phyloP scores from a whole-genome alignment of 2,888 invertebrate species.

The Phyllotreta striolata region DNA sequence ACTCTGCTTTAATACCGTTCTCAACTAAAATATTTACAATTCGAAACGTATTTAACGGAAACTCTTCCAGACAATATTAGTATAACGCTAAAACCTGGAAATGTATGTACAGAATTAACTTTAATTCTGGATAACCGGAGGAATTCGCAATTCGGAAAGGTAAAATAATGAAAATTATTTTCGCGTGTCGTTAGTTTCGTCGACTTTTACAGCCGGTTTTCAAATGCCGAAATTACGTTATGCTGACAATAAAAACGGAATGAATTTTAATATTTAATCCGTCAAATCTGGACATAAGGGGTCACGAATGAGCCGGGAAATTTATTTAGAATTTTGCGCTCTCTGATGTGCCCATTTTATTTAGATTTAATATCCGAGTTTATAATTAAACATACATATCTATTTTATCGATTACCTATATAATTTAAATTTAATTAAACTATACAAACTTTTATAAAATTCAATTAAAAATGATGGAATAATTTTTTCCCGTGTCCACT shows the following conservation, averaged over 20 bases:
- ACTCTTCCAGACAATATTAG: constrained; percentile 55
- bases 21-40: constrained; percentile 56
- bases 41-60: constrained; percentile 55
- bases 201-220: constrained; percentile 1
- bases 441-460: constrained; percentile 1
- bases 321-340: no score
- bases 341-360: no score
- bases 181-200: constrained; percentile 5
- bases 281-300: no score
- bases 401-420: no score
- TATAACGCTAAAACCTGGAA: constrained; percentile 48
- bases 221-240: background rate
- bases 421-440: no score
- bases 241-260: no score
- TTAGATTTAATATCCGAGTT: no score
- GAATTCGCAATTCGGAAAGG: constrained; percentile 5
- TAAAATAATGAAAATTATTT: constrained; percentile 1
- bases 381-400: no score
- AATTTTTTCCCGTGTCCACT: background rate
- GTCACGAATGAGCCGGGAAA: no score
- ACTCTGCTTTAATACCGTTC: constrained; percentile 51
- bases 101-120: constrained; percentile 45
- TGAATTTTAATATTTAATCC: no score
- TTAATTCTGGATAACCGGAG: constrained; percentile 15
- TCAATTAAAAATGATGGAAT: constrained; percentile 5